Base-by-base conservation (phyloP, 2,888 invertebrate species). In the Therioaphis trifolii region DNA sequence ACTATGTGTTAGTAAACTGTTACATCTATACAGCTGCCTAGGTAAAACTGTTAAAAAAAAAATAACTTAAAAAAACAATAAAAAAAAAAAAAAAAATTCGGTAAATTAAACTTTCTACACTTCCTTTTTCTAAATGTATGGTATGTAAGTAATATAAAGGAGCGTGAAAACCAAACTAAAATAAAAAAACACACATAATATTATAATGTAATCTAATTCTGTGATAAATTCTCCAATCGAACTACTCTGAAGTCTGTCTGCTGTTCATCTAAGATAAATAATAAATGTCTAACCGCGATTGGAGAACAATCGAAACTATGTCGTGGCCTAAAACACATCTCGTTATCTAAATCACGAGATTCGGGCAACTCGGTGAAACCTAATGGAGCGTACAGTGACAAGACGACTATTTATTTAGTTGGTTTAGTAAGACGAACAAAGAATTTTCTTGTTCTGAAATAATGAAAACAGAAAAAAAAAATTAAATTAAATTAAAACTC, bases 381-480 rank as follows among this genome's bases (percentile, higher is more conserved):
- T 74, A 74, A 21, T 74, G 21, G 82, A 82, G 82, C 82, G 21
- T 82, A 82, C 82, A 82, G 82, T 82, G 82, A 82, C 82, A 82
- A 82, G 82, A 82, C 82, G 80, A 72, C 61, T 80, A 72, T 72
- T n/a, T 46, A 7, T 69, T 12, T 76, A 49, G 9, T 35, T 24
- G 12, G 7, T 52, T 68, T 24, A n/a, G n/a, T n/a, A 27, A 69
- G 40, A 43, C 40, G 55, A 43, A 79, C 27, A 69, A 68, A 78
- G 40, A 55, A 69, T 79, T 40, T 40, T 55, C 27, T 40, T 24
- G 40, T 66, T 77, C 68, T 66, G 72, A 35, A 52, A 52, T 46
- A 46, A 61, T 27, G 43, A 15, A 1, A 74, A 35, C 7, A 55
- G n/a, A 68, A 5, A 68, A n/a, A n/a, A n/a, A n/a, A n/a, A n/a